Evolutionary conservation across 2,888 invertebrate genomes (phyloP).

Genomic region (Leucophora obtusa): DNA sequence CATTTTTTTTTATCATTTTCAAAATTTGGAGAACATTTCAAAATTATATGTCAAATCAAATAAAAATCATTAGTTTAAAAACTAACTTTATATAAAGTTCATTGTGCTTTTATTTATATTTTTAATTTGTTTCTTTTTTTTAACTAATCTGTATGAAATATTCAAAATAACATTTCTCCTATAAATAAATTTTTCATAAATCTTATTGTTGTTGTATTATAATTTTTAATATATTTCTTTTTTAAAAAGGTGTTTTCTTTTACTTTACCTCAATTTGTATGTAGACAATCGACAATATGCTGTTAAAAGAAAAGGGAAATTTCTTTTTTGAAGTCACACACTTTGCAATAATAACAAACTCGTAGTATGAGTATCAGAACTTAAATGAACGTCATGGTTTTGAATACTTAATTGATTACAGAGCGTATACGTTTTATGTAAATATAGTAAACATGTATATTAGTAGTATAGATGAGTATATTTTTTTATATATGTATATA

Average conservation of each 20-base stretch:
- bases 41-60: too few relatives aligned
- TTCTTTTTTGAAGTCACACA: conserved; percentile 46
- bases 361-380: conserved; percentile 50
- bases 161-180: too few relatives aligned
- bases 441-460: background rate
- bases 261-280: background rate
- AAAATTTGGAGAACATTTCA: too few relatives aligned
- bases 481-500: conserved; percentile 26
- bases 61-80: too few relatives aligned
- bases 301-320: conserved; percentile 52
- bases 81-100: too few relatives aligned
- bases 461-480: conserved; percentile 20
- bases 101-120: too few relatives aligned
- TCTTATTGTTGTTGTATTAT: too few relatives aligned
- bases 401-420: conserved; percentile 60
- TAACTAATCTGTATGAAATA: too few relatives aligned
- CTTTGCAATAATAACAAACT: conserved; percentile 4
- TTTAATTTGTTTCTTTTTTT: too few relatives aligned
- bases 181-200: too few relatives aligned
- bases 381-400: conserved; percentile 55
- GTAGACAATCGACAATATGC: background rate
- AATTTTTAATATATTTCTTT: conserved; percentile 15
- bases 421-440: conserved; percentile 1
- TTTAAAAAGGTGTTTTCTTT: conserved; percentile 29
- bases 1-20: too few relatives aligned